Conservation (phyloP, 2,888 invertebrate species). For the Strigamia maritima region DNA sequence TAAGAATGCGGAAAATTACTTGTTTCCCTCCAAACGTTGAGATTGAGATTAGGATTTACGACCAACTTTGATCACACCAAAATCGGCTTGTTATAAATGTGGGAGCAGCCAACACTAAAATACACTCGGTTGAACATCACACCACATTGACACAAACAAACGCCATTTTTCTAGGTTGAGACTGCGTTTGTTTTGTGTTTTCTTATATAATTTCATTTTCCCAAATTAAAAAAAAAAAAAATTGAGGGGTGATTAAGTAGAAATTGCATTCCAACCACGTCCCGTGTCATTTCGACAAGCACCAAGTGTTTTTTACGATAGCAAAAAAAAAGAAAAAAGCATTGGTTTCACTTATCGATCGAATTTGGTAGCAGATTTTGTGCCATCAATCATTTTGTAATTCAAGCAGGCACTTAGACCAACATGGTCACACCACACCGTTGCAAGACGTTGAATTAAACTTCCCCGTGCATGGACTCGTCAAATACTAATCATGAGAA, state of each 20-base stretch:
- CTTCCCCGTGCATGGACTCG: not conserved
- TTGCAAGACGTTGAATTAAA: not conserved
- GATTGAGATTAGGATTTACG: not conserved
- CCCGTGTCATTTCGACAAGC: not conserved
- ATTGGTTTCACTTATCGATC: not conserved
- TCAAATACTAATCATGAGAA: not conserved
- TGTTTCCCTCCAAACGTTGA: not conserved
- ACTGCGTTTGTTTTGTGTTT: not conserved
- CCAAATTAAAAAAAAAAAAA: not conserved
- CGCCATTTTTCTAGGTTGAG: not conserved
- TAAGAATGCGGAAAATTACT: not conserved
- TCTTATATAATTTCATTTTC: too few species aligned
- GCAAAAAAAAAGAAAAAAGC: not conserved
- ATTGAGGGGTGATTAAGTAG: not conserved
- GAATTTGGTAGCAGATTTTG: slow-evolving; percentile 4
- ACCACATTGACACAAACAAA: slow-evolving; percentile 4
- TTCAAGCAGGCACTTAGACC: not conserved
- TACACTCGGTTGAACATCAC: not conserved
- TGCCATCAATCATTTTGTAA: not conserved
- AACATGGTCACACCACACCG: not conserved
- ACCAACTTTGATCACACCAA: not conserved
- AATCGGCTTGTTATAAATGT: slow-evolving; percentile 4
- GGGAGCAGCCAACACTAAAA: not conserved
- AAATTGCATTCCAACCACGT: not conserved
- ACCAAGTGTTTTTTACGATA: not conserved